Base-by-base conservation (phyloP, 1,140 invertebrate genomes). In the Cotesia chilonis region DNA sequence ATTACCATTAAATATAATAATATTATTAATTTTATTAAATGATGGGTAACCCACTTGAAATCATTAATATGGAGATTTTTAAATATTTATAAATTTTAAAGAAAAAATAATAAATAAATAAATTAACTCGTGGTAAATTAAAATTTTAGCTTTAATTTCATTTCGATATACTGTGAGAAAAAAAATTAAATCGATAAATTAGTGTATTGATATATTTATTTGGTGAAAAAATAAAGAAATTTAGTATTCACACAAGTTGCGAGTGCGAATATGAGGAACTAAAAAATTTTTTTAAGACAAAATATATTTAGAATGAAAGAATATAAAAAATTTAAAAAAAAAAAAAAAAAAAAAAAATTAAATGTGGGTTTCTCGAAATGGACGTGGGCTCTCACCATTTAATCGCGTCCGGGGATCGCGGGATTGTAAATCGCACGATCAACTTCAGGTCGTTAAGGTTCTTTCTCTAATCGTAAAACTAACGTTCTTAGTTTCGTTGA, bases 391-490 rank as follows among this genome's bases (percentile, higher is more conserved):
- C 66, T 68, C 66, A 68, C 51, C 51, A 68, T 72, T 72, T 77
- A 77, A 79, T 79, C 76, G 77, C 73, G 66, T 75, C 63, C 57
- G 54, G 68, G 52, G 73, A 76, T 75, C 74, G 72, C 73, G 67
- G 74, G 73, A 78, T 76, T 75, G 71, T 79, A 76, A 79, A 78
- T 75, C 75, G 75, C 74, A 54, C 14, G 73, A 75, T 73, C 72
- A 75, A 70, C 68, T 12, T 52, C 14, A 64, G 75, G 77, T 79
- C 78, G 75, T 79, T 76, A 77, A 76, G 75, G 66, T 68, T 68
- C 75, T 73, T 57, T 63, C 60, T 70, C 76, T 79, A 79, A 79
- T 79, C 76, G 77, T 78, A 79, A 79, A 79, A 76, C 65, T 68
- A 72, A 70, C 70, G 73, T 68, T 79, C 57, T 36, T 52, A 71